These are phyloP conservation scores for Hesperophylax magnus DNA, from an alignment of 1,140 invertebrate species.

Conservation along the genomic window DNA sequence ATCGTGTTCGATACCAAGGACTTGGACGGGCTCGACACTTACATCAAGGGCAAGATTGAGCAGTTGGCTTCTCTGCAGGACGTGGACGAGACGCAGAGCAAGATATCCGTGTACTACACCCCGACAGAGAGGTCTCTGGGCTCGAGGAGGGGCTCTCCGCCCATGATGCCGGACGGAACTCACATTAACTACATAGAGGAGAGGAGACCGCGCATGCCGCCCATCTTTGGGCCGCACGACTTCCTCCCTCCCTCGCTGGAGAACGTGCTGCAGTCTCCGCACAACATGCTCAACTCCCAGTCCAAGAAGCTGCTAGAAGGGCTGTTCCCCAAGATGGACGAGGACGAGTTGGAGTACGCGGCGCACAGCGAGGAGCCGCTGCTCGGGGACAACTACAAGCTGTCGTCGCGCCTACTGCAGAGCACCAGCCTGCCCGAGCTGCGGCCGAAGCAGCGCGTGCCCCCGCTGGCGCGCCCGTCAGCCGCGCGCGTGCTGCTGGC, in stretches of 20 bases:
- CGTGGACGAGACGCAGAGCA: constrained; percentile 74
- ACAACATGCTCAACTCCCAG: constrained; percentile 40
- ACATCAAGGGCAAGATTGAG: constrained; percentile 77
- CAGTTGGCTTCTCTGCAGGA: constrained; percentile 66
- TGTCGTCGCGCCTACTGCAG: constrained; percentile 64
- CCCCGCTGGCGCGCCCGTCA: constrained; percentile 9
- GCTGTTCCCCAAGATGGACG: constrained; percentile 32
- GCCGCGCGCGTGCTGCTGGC: constrained; percentile 63
- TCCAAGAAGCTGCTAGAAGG: constrained; percentile 42
- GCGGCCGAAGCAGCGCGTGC: constrained; percentile 63
- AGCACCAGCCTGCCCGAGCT: constrained; percentile 71
- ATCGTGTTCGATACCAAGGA: constrained; percentile 79
- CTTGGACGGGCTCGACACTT: constrained; percentile 74
- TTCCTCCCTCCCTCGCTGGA: constrained; percentile 61
- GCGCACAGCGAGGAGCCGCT: constrained; percentile 66
- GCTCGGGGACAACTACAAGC: constrained; percentile 62
- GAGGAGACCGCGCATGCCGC: constrained; percentile 62
- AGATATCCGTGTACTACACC: constrained; percentile 83
- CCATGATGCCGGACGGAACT: constrained; percentile 68
- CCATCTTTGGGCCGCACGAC: constrained; percentile 58
- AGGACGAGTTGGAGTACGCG: constrained; percentile 59
- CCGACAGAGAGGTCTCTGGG: constrained; percentile 76
- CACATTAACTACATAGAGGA: constrained; percentile 76
- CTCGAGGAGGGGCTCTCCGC: constrained; percentile 65
- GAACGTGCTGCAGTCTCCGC: constrained; percentile 41